Evolutionary conservation across 64 coral and sea anemone species (phyloP), one percentile per base, ranked within the genome.

Genomic region (Stichodactyla mertensii): DNA sequence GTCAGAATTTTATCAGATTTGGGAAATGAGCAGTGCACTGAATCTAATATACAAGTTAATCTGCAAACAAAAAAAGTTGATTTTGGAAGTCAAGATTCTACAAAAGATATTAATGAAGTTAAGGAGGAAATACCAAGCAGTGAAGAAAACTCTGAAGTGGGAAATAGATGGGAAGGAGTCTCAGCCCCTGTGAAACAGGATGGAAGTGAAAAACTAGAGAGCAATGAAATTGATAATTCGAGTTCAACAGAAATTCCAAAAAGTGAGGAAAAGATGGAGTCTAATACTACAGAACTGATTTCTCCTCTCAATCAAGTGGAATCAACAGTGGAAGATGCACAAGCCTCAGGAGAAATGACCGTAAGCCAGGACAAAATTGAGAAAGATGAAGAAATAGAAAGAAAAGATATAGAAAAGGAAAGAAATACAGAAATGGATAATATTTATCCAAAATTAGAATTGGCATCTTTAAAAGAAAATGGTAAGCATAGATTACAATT

Each of bases 401-500:
- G 9, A 59, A 24, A 31, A 61, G 10, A 85, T 14, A 55, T 16
- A 85, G 60, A 61, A 14, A 55, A 26, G 52, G 83, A 85, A 20
- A 84, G 19, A 84, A 61, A 6, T 36, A 4, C 16, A 57, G 82
- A 84, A 61, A 52, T 9, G 13, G 16, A 85, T 22, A 36, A 67
- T 4, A 74, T 92, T 55, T 92, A 92, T 82, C 90, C 85, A 52
- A 83, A 87, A 71, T n/a, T 87, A 51, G 78, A 87, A 27, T 87
- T 60, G 51, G 8, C 64, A 16, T 5, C 66, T 64, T 69, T 4
- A 2, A 52, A 55, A 84, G 23, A 62, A 58, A 85, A 85, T n/a
- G 56, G 83, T 82, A 22, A 82, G 80, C 10, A 15, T 26, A 77
- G 9, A 51, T 58, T 1, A 58, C 8, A 11, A 58, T 11, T 9